Evolutionary conservation across 2,888 invertebrate species (phyloP), one percentile per base, ranked within the genome.

Genomic region (Athetis lepigone): DNA sequence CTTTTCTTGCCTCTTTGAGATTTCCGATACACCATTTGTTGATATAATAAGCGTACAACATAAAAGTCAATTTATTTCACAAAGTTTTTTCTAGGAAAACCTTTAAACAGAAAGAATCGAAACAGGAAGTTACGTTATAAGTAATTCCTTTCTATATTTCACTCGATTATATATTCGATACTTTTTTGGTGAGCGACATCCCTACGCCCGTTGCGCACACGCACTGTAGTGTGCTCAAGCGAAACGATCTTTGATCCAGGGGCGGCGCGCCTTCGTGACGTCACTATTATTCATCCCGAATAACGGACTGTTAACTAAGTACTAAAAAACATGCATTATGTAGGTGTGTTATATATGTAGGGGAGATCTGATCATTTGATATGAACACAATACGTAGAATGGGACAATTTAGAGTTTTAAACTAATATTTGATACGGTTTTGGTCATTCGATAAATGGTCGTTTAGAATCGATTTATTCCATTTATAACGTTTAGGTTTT

Each of bases 231-330:
- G 83, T 85, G 85, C 82, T 85, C 86, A 84, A 88, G 85, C 87
- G 87, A 86, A 88, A 85, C 87, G 87, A 88, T 90, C 89, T 90
- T 90, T 91, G 91, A 92, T 90, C 89, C 84, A 79, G 83, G 79
- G 81, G 83, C 80, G 85, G 85, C 85, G 82, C 85, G 87, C 85
- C 87, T 87, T 74, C 76, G 67, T 92, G 90, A 91, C 91, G 90
- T 92, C 92, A 92, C 85, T 83, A 86, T 86, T 88, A 89, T 88
- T 88, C 84, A 87, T 90, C 77, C 81, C 77, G 62, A 74, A 67
- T 79, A 74, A 71, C 70, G 81, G 70, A 64, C 71, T 75, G 73
- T 67, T 75, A 74, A 73, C 84, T 80, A 79, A 79, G 77, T 72
- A 79, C 76, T 80, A 70, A 78, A 77, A 77, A 77, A 60, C 67